Evolutionary conservation across 2,797 vertebrate genomes (phyloP), one percentile per base, ranked within the genome.

Genomic region (Darevskia mixta): DNA sequence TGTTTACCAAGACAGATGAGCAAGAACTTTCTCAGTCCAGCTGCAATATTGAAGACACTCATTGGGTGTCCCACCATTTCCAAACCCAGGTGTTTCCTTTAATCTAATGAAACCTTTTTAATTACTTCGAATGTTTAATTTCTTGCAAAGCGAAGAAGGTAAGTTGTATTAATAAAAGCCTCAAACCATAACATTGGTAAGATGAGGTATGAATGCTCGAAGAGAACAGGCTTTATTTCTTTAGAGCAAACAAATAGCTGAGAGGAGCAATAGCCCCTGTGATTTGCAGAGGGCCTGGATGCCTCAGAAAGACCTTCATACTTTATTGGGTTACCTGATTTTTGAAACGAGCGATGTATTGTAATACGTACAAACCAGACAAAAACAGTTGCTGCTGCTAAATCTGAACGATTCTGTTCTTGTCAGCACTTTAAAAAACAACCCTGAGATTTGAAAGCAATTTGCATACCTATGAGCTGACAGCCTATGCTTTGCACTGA

Each of bases 111-210:
- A 94, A 76, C 29, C 27, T 49, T 82, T 76, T 90, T 90, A 86
- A 89, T 91, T 1, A 90, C 64, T 82, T 85, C 79, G n/a, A 90
- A 87, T 91, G 72, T 90, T 64, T 85, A 4, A 8, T 79, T 93
- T 85, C 83, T 86, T 91, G 83, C 27, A 69, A 88, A 67, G 91
- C 89, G 61, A 79, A 58, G 80, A 32, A 87, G 92, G 87, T 91
- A 90, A 64, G 41, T 8, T 89, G 32, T 27, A 83, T 86, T 86
- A 86, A 88, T 88, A 64, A 83, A 79, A 69, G 11, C 41, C 80
- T 77, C 27, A 79, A 76, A 90, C 82, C 58, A 75, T 3, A 61
- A 88, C 90, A 86, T 4, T 89, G 77, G 76, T 1, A 82, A 84
- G n/a, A 27, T 83, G 88, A 92, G 32, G 83, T 27, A 82, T 0